Evolutionary conservation across 2,797 vertebrate genomes (phyloP), one percentile per base, ranked within the genome.

Genomic region (Pipistrellus nathusii): DNA sequence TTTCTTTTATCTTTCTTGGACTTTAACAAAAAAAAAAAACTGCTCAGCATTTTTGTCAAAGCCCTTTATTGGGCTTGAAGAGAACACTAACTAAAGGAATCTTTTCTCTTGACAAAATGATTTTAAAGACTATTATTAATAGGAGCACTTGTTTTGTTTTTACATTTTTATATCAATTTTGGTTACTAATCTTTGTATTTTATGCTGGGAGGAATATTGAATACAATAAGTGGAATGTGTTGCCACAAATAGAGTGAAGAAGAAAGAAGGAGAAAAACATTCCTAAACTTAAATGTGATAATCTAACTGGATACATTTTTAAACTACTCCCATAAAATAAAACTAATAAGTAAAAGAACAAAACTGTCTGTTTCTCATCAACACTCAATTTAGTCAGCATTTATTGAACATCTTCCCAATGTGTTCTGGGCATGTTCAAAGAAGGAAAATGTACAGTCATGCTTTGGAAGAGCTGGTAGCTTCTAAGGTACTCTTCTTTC

Each of bases 241-340:
- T 95, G 95, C 69, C 53, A 57, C 44, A 69, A 85, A 83, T 7
- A 30, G 68, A 80, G 9, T 41, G 55, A 90, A 44, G 44, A 91
- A 86, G 71, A 94, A 90, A 32, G 72, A 66, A 84, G 59, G n/a
- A 64, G 57, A 38, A 64, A 46, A 53, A 75, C 88, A 94, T 96
- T 95, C 81, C 71, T 93, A 64, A 91, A 69, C 38, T 95, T 44
- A 41, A 94, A 91, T 93, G 94, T 78, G 91, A 82, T 82, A 48
- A 86, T 78, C 77, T 86, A 85, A 77, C 46, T 62, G 82, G 77
- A 95, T 83, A 75, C 71, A 71, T 75, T 46, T 88, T 95, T 90
- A 93, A 96, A 44, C 81, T 81, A 20, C 3, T 30, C 35, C 10
- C 44, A 91, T 89, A 91, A 89, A 95, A 51, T 5, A 81, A 32